phyloP scores from a whole-genome alignment of 2,888 invertebrate genomes.

The Pomacea canaliculata region DNA sequence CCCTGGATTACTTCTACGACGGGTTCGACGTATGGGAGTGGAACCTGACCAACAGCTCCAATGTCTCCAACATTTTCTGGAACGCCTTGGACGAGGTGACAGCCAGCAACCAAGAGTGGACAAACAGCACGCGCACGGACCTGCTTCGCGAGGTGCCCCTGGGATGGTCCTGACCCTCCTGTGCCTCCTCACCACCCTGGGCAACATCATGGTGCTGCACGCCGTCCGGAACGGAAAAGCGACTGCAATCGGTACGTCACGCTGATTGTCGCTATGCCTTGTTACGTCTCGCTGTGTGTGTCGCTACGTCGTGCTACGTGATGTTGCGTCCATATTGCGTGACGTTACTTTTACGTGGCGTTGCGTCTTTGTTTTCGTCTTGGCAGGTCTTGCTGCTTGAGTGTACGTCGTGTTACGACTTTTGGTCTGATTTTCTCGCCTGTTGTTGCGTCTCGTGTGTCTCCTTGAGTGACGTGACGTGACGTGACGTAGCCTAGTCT shows the following conservation, averaged over 20 bases:
- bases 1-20: not conserved
- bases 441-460: too few species aligned
- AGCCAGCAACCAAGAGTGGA: not conserved
- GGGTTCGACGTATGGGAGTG: conserved; percentile 6
- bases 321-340: too few species aligned
- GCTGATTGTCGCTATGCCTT: too few species aligned
- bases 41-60: conserved; percentile 8
- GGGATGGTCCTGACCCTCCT: conserved; percentile 69
- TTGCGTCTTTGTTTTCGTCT: conserved; percentile 3
- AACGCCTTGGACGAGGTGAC: not conserved
- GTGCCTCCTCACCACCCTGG: conserved; percentile 70
- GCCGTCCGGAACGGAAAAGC: conserved; percentile 72
- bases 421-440: too few species aligned
- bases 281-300: conserved; percentile 57
- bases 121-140: not conserved
- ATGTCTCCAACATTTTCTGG: conserved; percentile 10
- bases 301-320: too few species aligned
- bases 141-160: conserved; percentile 59
- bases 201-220: conserved; percentile 72
- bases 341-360: too few species aligned
- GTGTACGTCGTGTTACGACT: not conserved
- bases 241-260: conserved; percentile 71
- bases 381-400: not conserved
- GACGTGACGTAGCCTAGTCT: too few species aligned
- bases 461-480: too few species aligned